A percentile compares a stretch with the other conserved stretches of the same genome.
Conservation (phyloP, 2,888 invertebrate species). For the Heteromurus nitidus region DNA sequence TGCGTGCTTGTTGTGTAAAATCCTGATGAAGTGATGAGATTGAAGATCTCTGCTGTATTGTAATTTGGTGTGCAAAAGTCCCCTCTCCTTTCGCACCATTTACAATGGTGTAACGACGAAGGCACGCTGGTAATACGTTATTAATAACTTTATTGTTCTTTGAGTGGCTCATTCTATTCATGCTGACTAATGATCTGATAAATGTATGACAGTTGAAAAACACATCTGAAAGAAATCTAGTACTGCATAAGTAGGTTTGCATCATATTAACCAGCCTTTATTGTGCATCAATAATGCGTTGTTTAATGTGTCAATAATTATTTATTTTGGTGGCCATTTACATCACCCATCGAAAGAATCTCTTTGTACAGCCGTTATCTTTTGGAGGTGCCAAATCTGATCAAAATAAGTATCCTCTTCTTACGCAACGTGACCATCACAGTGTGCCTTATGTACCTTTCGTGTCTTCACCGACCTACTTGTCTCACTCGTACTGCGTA, state of each 20-base stretch:
- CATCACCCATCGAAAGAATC: not conserved
- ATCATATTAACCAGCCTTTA: no score
- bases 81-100: not conserved
- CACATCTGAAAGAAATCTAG: no score
- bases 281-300: not conserved
- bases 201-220: slow-evolving; percentile 21
- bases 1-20: no score
- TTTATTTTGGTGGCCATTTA: slow-evolving; percentile 23
- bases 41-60: slow-evolving; percentile 26
- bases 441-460: not conserved
- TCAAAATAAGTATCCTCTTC: not conserved
- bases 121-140: slow-evolving; percentile 20
- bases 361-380: not conserved
- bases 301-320: slow-evolving; percentile 29
- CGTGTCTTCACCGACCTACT: slow-evolving; percentile 20
- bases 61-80: not conserved
- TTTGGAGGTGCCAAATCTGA: slow-evolving; percentile 4
- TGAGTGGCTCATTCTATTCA: slow-evolving; percentile 15
- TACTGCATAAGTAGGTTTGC: no score
- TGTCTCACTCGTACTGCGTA: slow-evolving; percentile 4
- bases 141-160: slow-evolving; percentile 31
- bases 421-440: not conserved
- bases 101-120: not conserved
- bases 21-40: slow-evolving; percentile 18
- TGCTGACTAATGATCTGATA: slow-evolving; percentile 38